Conservation (phyloP, 2,888 invertebrate genomes). For the Norana najaformis region DNA sequence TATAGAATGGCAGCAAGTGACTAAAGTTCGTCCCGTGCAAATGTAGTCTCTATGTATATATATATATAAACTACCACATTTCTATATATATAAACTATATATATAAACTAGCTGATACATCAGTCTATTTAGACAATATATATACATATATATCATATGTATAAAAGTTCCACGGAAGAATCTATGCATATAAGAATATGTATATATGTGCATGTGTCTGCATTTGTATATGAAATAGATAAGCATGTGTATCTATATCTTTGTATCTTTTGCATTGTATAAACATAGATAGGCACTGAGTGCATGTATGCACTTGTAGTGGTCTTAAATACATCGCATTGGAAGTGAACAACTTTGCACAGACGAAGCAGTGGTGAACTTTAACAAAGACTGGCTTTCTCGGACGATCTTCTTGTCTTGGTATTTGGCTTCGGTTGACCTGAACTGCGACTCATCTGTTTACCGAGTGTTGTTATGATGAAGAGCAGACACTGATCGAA, state of each 20-base stretch:
- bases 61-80: neutral
- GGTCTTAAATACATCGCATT: neutral
- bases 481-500: neutral
- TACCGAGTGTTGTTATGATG: no score
- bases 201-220: no score
- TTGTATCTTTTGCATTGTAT: neutral
- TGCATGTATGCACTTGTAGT: no score
- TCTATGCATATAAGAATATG: no score
- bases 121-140: neutral
- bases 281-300: neutral
- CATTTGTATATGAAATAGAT: no score
- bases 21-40: neutral
- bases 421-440: neutral
- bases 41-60: neutral
- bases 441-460: neutral
- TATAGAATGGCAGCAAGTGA: no score
- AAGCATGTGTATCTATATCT: no score
- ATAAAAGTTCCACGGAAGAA: no score
- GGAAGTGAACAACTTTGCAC: neutral
- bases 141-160: no score
- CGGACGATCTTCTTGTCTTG: neutral
- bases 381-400: neutral
- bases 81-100: neutral
- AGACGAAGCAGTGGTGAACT: neutral
- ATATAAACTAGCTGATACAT: no score